Evolutionary conservation across 2,113 vertebrate species (phyloP).

Genomic region (Xerus inauris): DNA sequence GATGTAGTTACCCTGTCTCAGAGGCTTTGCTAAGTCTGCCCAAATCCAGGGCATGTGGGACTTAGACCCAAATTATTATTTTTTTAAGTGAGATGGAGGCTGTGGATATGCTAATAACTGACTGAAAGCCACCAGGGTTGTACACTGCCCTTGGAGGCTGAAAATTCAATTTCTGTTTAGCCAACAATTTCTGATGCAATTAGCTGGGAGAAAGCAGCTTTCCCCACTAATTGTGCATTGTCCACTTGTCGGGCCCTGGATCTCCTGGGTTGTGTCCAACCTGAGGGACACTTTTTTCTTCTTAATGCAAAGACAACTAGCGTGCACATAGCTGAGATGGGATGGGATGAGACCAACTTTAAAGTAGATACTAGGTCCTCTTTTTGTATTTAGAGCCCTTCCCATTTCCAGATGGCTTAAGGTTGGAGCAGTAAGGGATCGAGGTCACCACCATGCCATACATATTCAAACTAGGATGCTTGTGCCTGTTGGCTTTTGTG

Average conservation of each 20-base stretch:
- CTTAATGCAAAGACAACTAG: neutral
- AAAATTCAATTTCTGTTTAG: neutral
- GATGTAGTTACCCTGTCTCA: neutral
- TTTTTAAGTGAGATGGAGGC: neutral
- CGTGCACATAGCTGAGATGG: neutral
- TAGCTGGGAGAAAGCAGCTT: neutral
- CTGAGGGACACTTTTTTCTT: neutral
- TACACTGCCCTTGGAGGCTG: neutral
- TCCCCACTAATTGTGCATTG: neutral
- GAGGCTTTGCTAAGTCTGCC: slow-evolving; percentile 5
- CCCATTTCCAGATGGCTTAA: neutral
- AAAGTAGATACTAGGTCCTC: neutral
- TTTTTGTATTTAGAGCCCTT: neutral
- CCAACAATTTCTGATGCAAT: neutral
- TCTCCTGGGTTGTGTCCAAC: neutral
- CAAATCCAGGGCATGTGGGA: neutral
- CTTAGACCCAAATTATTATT: neutral
- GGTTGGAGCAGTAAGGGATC: neutral
- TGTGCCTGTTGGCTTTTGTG: slow-evolving; percentile 48
- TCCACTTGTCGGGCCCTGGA: neutral
- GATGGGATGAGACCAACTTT: neutral
- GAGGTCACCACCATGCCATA: neutral
- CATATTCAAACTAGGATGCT: neutral
- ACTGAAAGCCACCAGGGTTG: neutral
- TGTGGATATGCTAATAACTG: neutral